Percentiles rank a stretch among this genome's conserved stretches.
Evolutionary conservation across 2,113 vertebrate species (phyloP).

Genomic region (Takifugu bimaculatus): DNA sequence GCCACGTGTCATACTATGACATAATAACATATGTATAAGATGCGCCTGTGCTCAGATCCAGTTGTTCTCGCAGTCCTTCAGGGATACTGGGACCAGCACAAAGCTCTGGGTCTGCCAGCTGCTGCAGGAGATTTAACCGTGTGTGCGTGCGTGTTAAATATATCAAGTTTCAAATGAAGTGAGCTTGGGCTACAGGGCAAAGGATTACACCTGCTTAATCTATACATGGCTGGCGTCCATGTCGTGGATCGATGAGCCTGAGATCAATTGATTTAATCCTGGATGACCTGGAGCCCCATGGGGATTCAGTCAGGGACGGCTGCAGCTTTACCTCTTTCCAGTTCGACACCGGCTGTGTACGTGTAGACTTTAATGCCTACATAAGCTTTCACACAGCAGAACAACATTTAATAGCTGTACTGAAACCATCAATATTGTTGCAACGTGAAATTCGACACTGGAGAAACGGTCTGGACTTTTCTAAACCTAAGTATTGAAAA

Average conservation of each 20-base stretch:
- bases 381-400: too few species aligned
- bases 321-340: slow-evolving; percentile 14
- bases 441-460: too few species aligned
- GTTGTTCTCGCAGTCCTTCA: too few species aligned
- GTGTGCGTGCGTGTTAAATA: not conserved
- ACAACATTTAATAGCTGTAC: too few species aligned
- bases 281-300: slow-evolving; percentile 29
- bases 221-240: slow-evolving; percentile 53
- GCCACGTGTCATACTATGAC: too few species aligned
- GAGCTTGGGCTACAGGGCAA: slow-evolving; percentile 23
- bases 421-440: too few species aligned
- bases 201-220: slow-evolving; percentile 40
- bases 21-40: too few species aligned
- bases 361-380: too few species aligned
- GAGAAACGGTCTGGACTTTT: too few species aligned
- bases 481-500: too few species aligned
- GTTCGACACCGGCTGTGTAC: not conserved
- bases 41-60: too few species aligned
- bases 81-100: too few species aligned
- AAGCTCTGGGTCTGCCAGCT: not conserved
- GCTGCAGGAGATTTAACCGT: not conserved
- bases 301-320: slow-evolving; percentile 8
- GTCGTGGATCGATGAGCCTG: slow-evolving; percentile 46
- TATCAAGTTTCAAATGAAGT: slow-evolving; percentile 28
- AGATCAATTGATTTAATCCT: slow-evolving; percentile 59